Evolutionary conservation across 2,113 vertebrate species (phyloP).

Genomic region (Tragulus kanchil): DNA sequence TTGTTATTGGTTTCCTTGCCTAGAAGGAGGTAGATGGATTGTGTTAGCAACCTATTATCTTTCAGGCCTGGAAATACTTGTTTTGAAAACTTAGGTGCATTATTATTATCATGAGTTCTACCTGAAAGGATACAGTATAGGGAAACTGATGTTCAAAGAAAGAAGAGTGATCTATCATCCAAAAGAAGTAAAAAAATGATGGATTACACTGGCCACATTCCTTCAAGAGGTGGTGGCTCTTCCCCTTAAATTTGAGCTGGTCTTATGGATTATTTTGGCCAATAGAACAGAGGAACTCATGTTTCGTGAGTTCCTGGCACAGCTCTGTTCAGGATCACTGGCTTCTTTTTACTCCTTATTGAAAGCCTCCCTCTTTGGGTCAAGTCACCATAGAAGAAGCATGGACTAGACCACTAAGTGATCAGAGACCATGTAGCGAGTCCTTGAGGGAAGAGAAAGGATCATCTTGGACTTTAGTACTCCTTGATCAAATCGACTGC

Average conservation of each 20-base stretch:
- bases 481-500: background rate
- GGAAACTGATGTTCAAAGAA: background rate
- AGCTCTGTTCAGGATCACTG: background rate
- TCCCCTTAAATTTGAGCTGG: background rate
- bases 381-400: background rate
- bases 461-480: background rate
- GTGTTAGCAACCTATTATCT: background rate
- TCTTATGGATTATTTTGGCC: background rate
- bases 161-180: background rate
- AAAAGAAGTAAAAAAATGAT: background rate
- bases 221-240: background rate
- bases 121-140: background rate
- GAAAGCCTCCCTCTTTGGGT: background rate
- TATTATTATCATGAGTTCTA: background rate
- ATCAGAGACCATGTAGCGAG: background rate
- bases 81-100: background rate
- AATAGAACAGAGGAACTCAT: background rate
- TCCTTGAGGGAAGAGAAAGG: background rate
- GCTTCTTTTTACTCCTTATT: background rate
- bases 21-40: background rate
- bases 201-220: background rate
- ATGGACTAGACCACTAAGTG: background rate
- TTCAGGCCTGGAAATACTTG: constrained; percentile 12
- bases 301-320: background rate
- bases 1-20: background rate